phyloP scores from a whole-genome alignment of 1,140 invertebrate species.

The Mylabris phalerata region DNA sequence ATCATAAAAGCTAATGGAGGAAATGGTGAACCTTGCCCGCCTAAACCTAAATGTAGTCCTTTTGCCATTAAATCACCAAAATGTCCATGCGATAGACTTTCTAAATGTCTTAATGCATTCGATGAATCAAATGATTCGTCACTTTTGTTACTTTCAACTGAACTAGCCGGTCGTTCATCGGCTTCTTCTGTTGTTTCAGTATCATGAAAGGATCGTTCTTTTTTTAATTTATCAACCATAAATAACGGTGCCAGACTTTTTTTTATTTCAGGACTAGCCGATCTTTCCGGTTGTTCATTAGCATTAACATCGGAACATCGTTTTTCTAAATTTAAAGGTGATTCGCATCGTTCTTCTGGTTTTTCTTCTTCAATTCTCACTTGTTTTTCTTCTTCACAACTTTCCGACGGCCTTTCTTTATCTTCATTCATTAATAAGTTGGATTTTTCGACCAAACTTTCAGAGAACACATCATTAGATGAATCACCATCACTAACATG shows the following conservation, averaged over 20 bases:
- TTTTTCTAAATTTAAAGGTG: conserved; percentile 37
- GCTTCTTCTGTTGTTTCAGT: conserved; percentile 38
- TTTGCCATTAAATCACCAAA: conserved; percentile 51
- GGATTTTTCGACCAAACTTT: conserved; percentile 28
- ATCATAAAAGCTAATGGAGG: conserved; percentile 42
- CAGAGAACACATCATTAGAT: conserved; percentile 52
- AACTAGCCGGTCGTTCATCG: conserved; percentile 45
- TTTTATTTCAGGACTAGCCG: conserved; percentile 35
- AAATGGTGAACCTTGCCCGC: conserved; percentile 35
- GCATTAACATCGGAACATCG: conserved; percentile 37
- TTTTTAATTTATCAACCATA: conserved; percentile 39
- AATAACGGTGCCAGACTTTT: conserved; percentile 39
- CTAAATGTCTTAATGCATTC: conserved; percentile 70
- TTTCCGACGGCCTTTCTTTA: conserved; percentile 16
- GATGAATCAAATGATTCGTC: conserved; percentile 56
- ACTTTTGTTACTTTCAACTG: conserved; percentile 52
- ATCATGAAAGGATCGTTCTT: conserved; percentile 33
- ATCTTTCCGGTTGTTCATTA: conserved; percentile 36
- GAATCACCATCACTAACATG: conserved; percentile 53
- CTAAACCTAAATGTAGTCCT: conserved; percentile 36
- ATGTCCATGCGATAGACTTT: conserved; percentile 72
- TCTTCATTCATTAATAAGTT: conserved; percentile 15
- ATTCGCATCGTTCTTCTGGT: conserved; percentile 24
- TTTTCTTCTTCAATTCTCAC: conserved; percentile 21
- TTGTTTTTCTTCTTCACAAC: conserved; percentile 15